Base-by-base conservation (phyloP, 2,113 vertebrate genomes). In the Sinocyclocheilus grahami region DNA sequence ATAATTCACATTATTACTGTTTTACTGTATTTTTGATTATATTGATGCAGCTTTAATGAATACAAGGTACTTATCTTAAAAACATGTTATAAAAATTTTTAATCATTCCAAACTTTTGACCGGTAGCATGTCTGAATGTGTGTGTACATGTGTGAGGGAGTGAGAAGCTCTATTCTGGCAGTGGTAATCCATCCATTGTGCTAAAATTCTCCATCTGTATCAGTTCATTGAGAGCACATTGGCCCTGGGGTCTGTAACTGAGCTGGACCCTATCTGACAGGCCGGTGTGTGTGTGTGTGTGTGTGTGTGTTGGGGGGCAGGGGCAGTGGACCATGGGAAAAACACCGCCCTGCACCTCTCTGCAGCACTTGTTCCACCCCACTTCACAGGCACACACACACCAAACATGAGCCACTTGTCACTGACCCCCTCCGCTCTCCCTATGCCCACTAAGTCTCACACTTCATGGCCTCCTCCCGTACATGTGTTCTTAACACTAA, bases 161-260 rank as follows among this genome's bases (percentile, higher is more conserved):
- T 62, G 75, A 90, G 89, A 88, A 85, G 87, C 78, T 86, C 91
- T 94, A 90, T 94, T 94, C 92, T 92, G 92, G 91, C 87, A 88
- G 90, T 91, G 93, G 92, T 95, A 95, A 95, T 95, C 96, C 93
- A 91, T 93, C 94, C 92, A 94, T 95, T 95, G 93, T 93, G 93
- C 85, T 91, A 87, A 91, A 92, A 92, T 93, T 95, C 94, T 96
- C 95, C 93, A 94, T 95, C 94, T 95, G 94, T 95, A 95, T 95
- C 93, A 95, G 92, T 93, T 94, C 94, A 95, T 92, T 92, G 94
- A 96, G 93, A 93, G 94, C 91, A 91, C 91, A 87, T 92, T 92
- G 91, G 93, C 95, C 94, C 93, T 93, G 88, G 89, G 92, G 94
- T 95, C 93, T 96, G 96, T 95, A 95, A 96, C 93, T 93, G 95